phyloP scores from a whole-genome alignment of 1,140 invertebrate species.

The Apolygus lucorum region DNA sequence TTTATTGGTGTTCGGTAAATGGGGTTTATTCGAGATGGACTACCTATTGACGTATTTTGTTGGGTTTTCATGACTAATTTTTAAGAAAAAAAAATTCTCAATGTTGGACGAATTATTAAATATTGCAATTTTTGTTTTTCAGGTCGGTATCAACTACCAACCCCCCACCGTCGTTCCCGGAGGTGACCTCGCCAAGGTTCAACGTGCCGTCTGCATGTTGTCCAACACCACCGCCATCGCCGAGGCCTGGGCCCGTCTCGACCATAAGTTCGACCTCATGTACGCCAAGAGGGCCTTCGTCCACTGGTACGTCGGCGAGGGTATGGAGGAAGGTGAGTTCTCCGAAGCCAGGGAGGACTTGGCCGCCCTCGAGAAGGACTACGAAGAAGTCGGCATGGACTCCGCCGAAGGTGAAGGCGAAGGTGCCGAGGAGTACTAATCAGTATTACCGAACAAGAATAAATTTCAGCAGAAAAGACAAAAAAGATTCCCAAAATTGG shows the following conservation, averaged over 20 bases:
- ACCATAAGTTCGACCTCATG: conserved; percentile 57
- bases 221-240: conserved; percentile 29
- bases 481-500: too few species aligned
- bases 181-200: conserved; percentile 74
- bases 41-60: too few species aligned
- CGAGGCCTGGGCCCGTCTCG: conserved; percentile 57
- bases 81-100: too few species aligned
- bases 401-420: conserved; percentile 52
- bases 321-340: conserved; percentile 59
- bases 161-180: conserved; percentile 65
- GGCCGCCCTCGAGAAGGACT: too few species aligned
- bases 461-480: too few species aligned
- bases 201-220: conserved; percentile 77
- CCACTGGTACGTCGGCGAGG: conserved; percentile 45
- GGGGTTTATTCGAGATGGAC: too few species aligned
- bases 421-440: conserved; percentile 42
- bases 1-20: too few species aligned
- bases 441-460: too few species aligned
- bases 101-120: too few species aligned
- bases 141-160: conserved; percentile 51
- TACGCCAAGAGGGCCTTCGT: conserved; percentile 45
- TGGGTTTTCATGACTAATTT: too few species aligned
- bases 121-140: conserved; percentile 37
- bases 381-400: conserved; percentile 57
- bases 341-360: conserved; percentile 53